Evolutionary conservation across 2,888 invertebrate species (phyloP), one percentile per base, ranked within the genome.

Genomic region (Heteromurus nitidus): DNA sequence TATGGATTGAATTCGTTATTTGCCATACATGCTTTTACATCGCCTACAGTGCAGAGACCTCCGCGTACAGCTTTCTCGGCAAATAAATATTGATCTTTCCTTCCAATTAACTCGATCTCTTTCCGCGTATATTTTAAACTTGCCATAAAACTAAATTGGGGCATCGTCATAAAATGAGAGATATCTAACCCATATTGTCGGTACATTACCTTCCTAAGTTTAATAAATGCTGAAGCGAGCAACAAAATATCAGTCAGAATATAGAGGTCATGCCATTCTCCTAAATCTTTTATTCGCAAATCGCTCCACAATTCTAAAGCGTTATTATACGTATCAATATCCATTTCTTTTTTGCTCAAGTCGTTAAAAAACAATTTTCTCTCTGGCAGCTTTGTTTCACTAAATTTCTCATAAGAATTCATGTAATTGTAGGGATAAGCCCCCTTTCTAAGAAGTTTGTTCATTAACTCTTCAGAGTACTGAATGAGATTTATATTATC

Each of bases 391-490:
- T n/a, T 0, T 0, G 62, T 72, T 31, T 79, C 81, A 11, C 80
- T 28, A 64, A 85, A 85, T 18, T 65, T 76, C 0, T 65, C 69
- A 42, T 72, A 77, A 2, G 28, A 22, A 47, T 74, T 42, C 67
- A 86, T 82, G 50, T 83, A 85, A 2, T 65, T 24, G 26, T 86
- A 86, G 0, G 84, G 84, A 24, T 82, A 86, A 3, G 77, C 75
- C n/a, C n/a, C n/a, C n/a, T n/a, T n/a, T 36, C 36, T 36, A 7
- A 36, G 13, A 13, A 36, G 26, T 44, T 44, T 26, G 2, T 3
- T 2, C 18, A 50, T 2, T 2, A 50, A 1, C n/a, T 50, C 50
- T 2, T 67, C 22, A 44, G 24, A n/a, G 16, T 22, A 28, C 26
- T 26, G 50, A 18, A n/a, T 18, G 3, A 11, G 7, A n/a, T 50